A percentile compares a stretch with the other conserved stretches of the same genome.
Conservation (phyloP, 30 jellyfish, hydroid and myxozoan genomes). For the Rhopilema esculentum region DNA sequence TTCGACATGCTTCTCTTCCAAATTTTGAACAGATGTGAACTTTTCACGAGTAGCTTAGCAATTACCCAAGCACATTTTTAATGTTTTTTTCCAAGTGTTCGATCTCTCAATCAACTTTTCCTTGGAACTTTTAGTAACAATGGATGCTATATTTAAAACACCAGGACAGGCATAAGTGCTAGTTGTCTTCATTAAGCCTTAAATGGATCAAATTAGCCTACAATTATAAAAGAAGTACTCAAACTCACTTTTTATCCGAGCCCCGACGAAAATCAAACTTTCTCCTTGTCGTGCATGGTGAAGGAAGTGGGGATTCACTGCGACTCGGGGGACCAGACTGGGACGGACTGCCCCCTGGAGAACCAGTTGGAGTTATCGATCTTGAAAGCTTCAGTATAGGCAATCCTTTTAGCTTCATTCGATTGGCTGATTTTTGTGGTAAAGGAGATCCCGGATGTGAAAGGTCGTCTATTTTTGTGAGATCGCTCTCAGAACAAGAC, state of each 20-base stretch:
- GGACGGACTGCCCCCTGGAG: slow-evolving; percentile 59
- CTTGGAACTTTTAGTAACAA: no score
- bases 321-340: slow-evolving; percentile 13
- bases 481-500: slow-evolving; percentile 38
- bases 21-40: no score
- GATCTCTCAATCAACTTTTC: no score
- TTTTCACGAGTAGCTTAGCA: no score
- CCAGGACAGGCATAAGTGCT: no score
- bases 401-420: slow-evolving; percentile 52
- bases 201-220: no score
- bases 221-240: background rate
- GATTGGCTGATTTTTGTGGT: background rate
- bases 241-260: slow-evolving; percentile 28
- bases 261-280: background rate
- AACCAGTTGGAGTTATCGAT: slow-evolving; percentile 47
- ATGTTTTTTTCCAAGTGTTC: no score
- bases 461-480: slow-evolving; percentile 4
- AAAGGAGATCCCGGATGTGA: slow-evolving; percentile 45
- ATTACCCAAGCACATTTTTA: no score
- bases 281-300: slow-evolving; percentile 32
- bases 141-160: no score
- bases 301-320: slow-evolving; percentile 32
- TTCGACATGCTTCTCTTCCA: no score
- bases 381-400: slow-evolving; percentile 56
- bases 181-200: no score